Conservation (phyloP, 1,140 invertebrate species). For the Meloidogyne exigua region DNA sequence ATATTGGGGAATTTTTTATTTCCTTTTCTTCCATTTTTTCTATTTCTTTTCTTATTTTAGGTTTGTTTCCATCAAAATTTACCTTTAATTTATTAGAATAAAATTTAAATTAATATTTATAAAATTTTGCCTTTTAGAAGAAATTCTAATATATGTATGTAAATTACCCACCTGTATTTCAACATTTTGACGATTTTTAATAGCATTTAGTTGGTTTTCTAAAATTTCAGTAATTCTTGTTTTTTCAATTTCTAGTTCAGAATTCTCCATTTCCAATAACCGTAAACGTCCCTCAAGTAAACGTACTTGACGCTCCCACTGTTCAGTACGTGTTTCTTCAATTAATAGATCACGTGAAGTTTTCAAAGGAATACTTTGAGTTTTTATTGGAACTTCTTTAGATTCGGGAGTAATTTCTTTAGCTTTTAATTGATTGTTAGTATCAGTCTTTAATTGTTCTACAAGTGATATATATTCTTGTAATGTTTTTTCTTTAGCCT, state of each 20-base stretch:
- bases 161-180: too few relatives aligned
- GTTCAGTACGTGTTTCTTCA: slow-evolving; percentile 6
- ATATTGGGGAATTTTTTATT: not conserved
- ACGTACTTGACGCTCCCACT: not conserved
- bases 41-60: not conserved
- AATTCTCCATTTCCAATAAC: slow-evolving; percentile 17
- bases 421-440: slow-evolving; percentile 9
- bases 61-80: not conserved
- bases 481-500: slow-evolving; percentile 15
- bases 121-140: too few relatives aligned
- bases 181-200: slow-evolving; percentile 6
- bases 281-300: slow-evolving; percentile 7
- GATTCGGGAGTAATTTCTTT: not conserved
- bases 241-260: not conserved
- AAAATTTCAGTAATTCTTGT: not conserved
- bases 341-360: not conserved
- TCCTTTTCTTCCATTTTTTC: not conserved
- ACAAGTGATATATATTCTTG: slow-evolving; percentile 20
- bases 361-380: not conserved
- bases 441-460: slow-evolving; percentile 25
- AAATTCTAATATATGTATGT: too few relatives aligned
- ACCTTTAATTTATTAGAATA: slow-evolving; percentile 6
- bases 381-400: not conserved
- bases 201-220: not conserved
- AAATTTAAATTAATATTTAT: not conserved